Evolutionary conservation across 2,888 invertebrate species (phyloP).

Genomic region (Geophilus truncorum): DNA sequence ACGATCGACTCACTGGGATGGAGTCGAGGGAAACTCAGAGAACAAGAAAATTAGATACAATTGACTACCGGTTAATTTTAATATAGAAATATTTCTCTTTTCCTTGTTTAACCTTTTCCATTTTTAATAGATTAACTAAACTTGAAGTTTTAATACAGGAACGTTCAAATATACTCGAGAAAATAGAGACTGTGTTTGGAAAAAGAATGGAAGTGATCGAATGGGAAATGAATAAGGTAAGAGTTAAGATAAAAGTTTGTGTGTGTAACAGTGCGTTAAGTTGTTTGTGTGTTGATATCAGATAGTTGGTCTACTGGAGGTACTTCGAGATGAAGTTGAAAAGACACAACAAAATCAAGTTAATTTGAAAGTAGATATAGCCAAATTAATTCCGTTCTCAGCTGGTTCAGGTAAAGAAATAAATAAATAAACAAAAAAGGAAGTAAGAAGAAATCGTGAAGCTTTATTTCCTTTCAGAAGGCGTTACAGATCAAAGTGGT

Average conservation of each 20-base stretch:
- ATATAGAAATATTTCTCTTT: neutral
- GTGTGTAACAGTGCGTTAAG: neutral
- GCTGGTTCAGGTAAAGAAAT: neutral
- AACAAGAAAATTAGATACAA: constrained; percentile 40
- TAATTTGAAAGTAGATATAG: constrained; percentile 39
- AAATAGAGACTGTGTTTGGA: constrained; percentile 33
- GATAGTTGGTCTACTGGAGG: constrained; percentile 41
- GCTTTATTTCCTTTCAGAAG: neutral
- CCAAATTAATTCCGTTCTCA: neutral
- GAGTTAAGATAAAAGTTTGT: neutral
- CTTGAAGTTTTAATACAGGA: constrained; percentile 39
- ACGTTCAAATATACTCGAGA: constrained; percentile 32
- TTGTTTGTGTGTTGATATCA: no score
- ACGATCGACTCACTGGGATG: constrained; percentile 40
- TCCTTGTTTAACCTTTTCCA: no score
- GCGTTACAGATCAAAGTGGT: neutral
- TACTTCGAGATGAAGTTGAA: constrained; percentile 41
- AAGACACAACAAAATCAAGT: constrained; percentile 41
- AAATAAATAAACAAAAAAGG: neutral
- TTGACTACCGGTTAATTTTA: constrained; percentile 40
- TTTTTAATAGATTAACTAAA: constrained; percentile 37
- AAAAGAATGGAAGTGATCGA: constrained; percentile 38
- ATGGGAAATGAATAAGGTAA: constrained; percentile 39
- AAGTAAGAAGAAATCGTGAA: neutral
- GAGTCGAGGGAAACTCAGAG: constrained; percentile 40